Evolutionary conservation across 2,113 vertebrate species (phyloP), one percentile per base, ranked within the genome.

Genomic region (Dicentrarchus labrax): DNA sequence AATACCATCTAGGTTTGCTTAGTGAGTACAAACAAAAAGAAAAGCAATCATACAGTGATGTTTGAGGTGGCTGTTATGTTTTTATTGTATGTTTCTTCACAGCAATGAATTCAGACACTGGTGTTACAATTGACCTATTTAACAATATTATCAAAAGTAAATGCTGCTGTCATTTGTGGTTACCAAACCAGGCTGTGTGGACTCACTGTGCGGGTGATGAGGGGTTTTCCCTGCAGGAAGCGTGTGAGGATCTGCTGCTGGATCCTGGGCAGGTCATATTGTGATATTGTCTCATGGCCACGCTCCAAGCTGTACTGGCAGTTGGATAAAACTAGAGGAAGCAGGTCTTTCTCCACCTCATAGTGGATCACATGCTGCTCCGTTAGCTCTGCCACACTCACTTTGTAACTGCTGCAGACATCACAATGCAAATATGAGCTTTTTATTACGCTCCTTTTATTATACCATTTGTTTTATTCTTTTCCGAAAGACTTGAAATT

Each of bases 281-380:
- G 95, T 66, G 96, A 95, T 75, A 95, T 21, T 0, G 93, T 95
- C 85, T 97, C 94, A 36, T 91, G 90, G 30, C 97, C 97, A 11
- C 91, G 93, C 80, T 96, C 95, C 90, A 98, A 92, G 16, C 88
- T 95, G 89, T 98, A 98, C 89, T 98, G 97, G 76, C 96, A 97
- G 94, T 97, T 97, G 19, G 97, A 96, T 22, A 97, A 87, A 70
- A 98, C 94, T 83, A 98, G 91, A 0, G 97, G 97, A 17, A 93
- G 60, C 86, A 98, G 88, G 16, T 98, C 97, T 30, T 88, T 96
- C 72, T 97, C 96, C 6, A 95, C 80, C 8, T 98, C 97, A 0
- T 98, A 98, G n/a, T 87, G 92, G 89, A 98, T 96, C 77, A 98
- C 86, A 4, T 98, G 97, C 81, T 97, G 92, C 82, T 97, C 96